These are phyloP conservation scores for Andrena praecox DNA, from an alignment of 2,888 invertebrate species.

Conservation along the genomic window DNA sequence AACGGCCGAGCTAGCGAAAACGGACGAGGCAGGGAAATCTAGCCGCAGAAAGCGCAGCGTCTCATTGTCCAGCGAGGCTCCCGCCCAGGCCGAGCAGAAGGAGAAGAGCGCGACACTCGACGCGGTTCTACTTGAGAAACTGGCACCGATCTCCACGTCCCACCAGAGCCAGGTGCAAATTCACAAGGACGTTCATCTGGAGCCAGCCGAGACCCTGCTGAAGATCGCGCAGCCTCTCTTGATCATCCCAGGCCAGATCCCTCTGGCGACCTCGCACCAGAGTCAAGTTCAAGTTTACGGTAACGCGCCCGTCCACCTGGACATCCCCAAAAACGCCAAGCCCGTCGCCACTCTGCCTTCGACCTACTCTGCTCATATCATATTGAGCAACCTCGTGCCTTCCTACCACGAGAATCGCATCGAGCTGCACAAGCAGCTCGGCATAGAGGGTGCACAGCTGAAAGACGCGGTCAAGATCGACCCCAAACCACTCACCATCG, in stretches of 20 bases:
- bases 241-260: slow-evolving; percentile 63
- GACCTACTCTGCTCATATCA: not conserved
- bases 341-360: slow-evolving; percentile 23
- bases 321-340: slow-evolving; percentile 33
- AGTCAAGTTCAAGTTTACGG: slow-evolving; percentile 70
- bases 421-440: slow-evolving; percentile 56
- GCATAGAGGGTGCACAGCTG: slow-evolving; percentile 53
- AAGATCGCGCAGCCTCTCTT: slow-evolving; percentile 3
- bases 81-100: not conserved
- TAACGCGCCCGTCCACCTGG: slow-evolving; percentile 30
- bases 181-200: slow-evolving; percentile 56
- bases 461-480: slow-evolving; percentile 65
- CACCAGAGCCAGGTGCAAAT: slow-evolving; percentile 71
- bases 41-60: slow-evolving; percentile 6
- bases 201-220: slow-evolving; percentile 15
- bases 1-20: slow-evolving; percentile 79
- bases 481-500: slow-evolving; percentile 11
- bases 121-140: not conserved
- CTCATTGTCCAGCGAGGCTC: not conserved
- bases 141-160: slow-evolving; percentile 63
- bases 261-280: slow-evolving; percentile 82
- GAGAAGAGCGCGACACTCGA: not conserved
- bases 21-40: slow-evolving; percentile 52
- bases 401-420: slow-evolving; percentile 61
- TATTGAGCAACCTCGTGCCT: slow-evolving; percentile 23